phyloP scores from a whole-genome alignment of 2,797 vertebrate genomes.

The Sibirionetta formosa region DNA sequence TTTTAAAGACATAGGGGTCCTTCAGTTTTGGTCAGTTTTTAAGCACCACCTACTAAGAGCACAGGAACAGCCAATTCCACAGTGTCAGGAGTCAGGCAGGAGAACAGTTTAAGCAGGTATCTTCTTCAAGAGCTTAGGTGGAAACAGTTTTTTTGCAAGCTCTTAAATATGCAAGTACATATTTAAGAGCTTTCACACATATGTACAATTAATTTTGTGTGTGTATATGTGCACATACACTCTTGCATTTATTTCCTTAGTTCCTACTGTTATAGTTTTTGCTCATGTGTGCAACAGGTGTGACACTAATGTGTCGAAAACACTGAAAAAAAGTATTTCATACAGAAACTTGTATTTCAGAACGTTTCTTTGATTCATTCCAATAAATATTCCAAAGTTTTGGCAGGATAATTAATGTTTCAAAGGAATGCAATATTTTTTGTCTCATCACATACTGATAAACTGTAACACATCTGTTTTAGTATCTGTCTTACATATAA shows the following conservation, averaged over 20 bases:
- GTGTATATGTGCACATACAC: accelerated
- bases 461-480: background rate
- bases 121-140: no score
- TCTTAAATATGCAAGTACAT: no score
- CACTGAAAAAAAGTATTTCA: background rate
- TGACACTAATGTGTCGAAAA: background rate
- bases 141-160: no score
- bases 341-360: background rate
- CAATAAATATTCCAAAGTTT: background rate
- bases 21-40: no score
- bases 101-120: no score
- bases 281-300: background rate
- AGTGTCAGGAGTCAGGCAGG: no score
- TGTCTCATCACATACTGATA: background rate
- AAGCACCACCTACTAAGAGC: no score
- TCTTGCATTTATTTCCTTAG: background rate
- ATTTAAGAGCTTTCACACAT: background rate
- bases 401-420: background rate
- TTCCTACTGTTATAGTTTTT: background rate
- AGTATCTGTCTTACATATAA: background rate
- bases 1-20: no score
- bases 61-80: no score
- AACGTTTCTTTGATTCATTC: background rate
- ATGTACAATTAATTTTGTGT: background rate
- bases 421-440: background rate